phyloP scores from a whole-genome alignment of 2,888 invertebrate genomes.

The Macrophya annulata region DNA sequence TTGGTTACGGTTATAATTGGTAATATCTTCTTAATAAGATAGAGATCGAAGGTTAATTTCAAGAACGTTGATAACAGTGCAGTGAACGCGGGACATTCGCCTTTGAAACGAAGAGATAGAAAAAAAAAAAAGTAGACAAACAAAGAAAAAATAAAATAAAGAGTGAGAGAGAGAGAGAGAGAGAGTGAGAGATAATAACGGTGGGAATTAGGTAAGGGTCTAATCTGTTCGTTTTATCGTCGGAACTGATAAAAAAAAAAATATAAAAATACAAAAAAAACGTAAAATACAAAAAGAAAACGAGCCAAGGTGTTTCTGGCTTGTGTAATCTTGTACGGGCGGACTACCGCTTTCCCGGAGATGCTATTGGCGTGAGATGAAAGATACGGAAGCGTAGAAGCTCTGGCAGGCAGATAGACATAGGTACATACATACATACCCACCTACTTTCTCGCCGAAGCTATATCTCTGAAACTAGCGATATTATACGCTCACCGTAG shows the following conservation, averaged over 20 bases:
- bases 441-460: not conserved
- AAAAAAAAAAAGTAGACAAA: not conserved
- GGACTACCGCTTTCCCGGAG: constrained; percentile 1
- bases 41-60: constrained; percentile 15
- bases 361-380: constrained; percentile 51
- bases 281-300: not conserved
- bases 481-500: constrained; percentile 14
- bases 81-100: not conserved
- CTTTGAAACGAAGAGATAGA: constrained; percentile 7
- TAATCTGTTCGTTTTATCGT: constrained; percentile 55
- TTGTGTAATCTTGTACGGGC: constrained; percentile 50
- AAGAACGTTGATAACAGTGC: not conserved
- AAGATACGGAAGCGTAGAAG: constrained; percentile 43
- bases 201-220: constrained; percentile 51
- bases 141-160: not conserved
- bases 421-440: not conserved
- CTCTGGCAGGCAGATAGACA: constrained; percentile 15
- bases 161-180: not conserved
- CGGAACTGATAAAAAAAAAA: not conserved
- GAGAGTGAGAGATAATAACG: constrained; percentile 40
- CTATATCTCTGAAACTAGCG: not conserved
- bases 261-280: too few species aligned
- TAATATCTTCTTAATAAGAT: not conserved
- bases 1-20: constrained; percentile 20
- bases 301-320: constrained; percentile 51